Evolutionary conservation across 2,888 invertebrate species (phyloP), one percentile per base, ranked within the genome.

Genomic region (Nemurella pictetii): DNA sequence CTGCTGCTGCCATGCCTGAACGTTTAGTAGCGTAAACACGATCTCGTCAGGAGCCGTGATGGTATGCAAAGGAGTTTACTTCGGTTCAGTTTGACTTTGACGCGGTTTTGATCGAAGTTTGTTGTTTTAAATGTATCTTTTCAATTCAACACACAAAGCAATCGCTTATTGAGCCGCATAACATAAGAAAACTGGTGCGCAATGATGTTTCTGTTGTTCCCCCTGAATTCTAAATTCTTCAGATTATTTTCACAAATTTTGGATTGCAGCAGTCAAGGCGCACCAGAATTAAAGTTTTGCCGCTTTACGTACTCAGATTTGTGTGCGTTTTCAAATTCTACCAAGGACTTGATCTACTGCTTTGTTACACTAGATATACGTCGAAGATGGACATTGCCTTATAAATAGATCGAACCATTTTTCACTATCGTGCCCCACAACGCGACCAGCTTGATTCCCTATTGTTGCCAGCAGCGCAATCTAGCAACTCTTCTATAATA

Each of bases 41-140:
- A 55, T 55, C 35, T 35, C 35, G 35, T 35, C 35, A 4, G 20
- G 9, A 3, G 75, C 4, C 75, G 75, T 75, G 75, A 27, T 75
- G 75, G 75, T 27, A 75, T 26, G 75, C 26, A 75, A 75, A 55
- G 26, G 75, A 75, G 75, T 75, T 75, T 25, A 75, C 26, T 75
- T 75, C 4, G 15, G 75, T 25, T 20, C 26, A 75, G 1, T 28
- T 75, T 75, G n/a, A n/a, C n/a, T n/a, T n/a, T n/a, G n/a, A n/a
- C n/a, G n/a, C n/a, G n/a, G n/a, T n/a, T n/a, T n/a, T n/a, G n/a
- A n/a, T n/a, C n/a, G n/a, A n/a, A n/a, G n/a, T n/a, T n/a, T n/a
- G n/a, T n/a, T n/a, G n/a, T n/a, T n/a, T n/a, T n/a, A n/a, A n/a
- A n/a, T n/a, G n/a, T n/a, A n/a, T n/a, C n/a, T n/a, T n/a, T n/a